phyloP scores from a whole-genome alignment of 2,888 invertebrate genomes.

The Coenonympha arcania region DNA sequence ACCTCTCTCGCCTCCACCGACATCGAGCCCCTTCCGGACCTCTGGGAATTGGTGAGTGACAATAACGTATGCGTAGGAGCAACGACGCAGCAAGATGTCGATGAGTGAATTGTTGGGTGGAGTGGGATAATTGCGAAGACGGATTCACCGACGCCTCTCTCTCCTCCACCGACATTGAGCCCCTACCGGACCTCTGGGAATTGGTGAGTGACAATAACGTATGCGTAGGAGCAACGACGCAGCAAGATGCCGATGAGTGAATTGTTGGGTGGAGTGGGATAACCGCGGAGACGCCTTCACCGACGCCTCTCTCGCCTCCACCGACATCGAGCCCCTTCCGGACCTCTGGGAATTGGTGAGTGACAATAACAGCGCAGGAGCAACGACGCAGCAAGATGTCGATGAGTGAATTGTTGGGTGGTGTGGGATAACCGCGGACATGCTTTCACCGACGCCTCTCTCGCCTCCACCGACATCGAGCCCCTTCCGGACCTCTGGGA shows the following conservation, averaged over 20 bases:
- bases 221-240: no score
- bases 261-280: no score
- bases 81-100: no score
- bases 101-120: no score
- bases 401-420: no score
- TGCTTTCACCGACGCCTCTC: conserved; percentile 42
- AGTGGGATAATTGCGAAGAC: no score
- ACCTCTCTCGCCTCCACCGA: conserved; percentile 44
- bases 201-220: conserved; percentile 53
- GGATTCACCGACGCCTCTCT: conserved; percentile 39
- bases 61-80: background rate
- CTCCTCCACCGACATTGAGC: conserved; percentile 61
- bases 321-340: conserved; percentile 60
- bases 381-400: no score
- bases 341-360: conserved; percentile 68
- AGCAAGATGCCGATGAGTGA: no score
- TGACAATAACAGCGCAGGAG: conserved; percentile 8
- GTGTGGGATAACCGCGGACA: conserved; percentile 82
- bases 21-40: conserved; percentile 73
- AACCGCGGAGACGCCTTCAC: no score
- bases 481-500: conserved; percentile 71
- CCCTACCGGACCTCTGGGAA: conserved; percentile 70
- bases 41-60: conserved; percentile 66
- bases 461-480: conserved; percentile 61
- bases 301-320: background rate